A percentile compares a stretch with the other conserved stretches of the same genome.
These are phyloP conservation scores for Poecile montanus DNA, from an alignment of 2,797 vertebrate genomes.

Conservation along the genomic window DNA sequence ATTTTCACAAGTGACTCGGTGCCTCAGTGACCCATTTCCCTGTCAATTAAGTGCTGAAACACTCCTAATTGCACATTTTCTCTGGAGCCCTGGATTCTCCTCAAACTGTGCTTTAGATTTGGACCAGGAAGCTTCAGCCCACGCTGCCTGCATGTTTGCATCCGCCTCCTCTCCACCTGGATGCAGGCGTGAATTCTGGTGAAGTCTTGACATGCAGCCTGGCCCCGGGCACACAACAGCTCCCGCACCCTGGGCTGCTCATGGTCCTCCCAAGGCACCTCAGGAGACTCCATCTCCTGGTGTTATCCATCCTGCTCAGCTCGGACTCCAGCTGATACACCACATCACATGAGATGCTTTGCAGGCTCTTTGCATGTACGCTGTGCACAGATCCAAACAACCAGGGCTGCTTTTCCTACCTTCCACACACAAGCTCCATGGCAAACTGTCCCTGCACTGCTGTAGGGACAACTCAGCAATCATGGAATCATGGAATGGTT, in stretches of 20 bases:
- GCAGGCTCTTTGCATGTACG: neutral
- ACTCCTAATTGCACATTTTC: neutral
- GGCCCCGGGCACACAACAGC: fast-evolving
- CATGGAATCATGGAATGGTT: neutral
- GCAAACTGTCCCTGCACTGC: neutral
- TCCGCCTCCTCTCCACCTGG: conserved; percentile 46
- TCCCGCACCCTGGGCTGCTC: neutral
- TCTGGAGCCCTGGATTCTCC: neutral
- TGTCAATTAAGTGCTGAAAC: neutral
- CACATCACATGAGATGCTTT: neutral
- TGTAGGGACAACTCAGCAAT: neutral
- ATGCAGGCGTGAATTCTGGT: neutral
- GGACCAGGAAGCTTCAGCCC: conserved; percentile 52
- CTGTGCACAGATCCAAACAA: neutral
- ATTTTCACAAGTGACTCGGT: neutral
- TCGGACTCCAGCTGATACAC: neutral
- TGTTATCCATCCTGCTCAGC: fast-evolving
- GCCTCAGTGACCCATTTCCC: neutral
- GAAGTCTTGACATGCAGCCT: neutral
- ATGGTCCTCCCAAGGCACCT: neutral
- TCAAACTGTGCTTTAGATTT: neutral
- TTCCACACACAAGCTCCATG: fast-evolving
- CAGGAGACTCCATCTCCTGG: neutral
- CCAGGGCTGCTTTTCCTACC: neutral
- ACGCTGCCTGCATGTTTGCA: conserved; percentile 7